Evolutionary conservation across 2,888 invertebrate genomes (phyloP).

Genomic region (Chrysolina americana): DNA sequence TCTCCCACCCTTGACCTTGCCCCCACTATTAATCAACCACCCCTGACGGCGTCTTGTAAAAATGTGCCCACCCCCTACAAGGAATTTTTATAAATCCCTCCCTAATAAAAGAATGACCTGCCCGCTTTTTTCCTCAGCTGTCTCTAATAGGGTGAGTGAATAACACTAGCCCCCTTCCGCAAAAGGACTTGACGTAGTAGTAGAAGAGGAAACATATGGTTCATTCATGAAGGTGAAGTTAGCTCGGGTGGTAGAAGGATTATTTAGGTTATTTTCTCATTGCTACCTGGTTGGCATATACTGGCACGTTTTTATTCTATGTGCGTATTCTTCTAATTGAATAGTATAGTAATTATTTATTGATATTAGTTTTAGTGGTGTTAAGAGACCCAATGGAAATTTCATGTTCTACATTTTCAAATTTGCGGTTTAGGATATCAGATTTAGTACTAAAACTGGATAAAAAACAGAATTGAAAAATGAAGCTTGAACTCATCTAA

Average conservation of each 20-base stretch:
- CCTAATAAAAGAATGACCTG: constrained; percentile 61
- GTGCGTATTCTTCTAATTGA: neutral
- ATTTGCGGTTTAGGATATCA: too few species aligned
- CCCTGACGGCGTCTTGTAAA: constrained; percentile 56
- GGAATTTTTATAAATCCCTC: constrained; percentile 62
- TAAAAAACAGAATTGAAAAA: too few species aligned
- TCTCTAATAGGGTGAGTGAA: constrained; percentile 54
- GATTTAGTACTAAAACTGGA: too few species aligned
- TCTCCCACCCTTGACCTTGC: constrained; percentile 49
- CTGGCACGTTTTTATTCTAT: neutral
- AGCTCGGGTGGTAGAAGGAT: neutral
- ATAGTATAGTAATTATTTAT: too few species aligned
- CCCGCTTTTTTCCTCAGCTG: constrained; percentile 58
- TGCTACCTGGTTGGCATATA: constrained; percentile 1
- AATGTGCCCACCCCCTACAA: constrained; percentile 55
- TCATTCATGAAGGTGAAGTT: constrained; percentile 32
- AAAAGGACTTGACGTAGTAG: constrained; percentile 36
- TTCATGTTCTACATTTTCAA: too few species aligned
- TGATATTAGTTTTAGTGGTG: too few species aligned
- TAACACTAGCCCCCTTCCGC: constrained; percentile 41
- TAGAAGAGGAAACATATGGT: constrained; percentile 38
- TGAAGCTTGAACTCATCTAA: too few species aligned
- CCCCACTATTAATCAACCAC: constrained; percentile 49
- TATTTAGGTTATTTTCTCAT: neutral
- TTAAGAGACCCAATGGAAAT: too few species aligned